Evolutionary conservation across 37 sponge, comb jelly and placozoan species (phyloP).

Genomic region (Theonella swinhoei): DNA sequence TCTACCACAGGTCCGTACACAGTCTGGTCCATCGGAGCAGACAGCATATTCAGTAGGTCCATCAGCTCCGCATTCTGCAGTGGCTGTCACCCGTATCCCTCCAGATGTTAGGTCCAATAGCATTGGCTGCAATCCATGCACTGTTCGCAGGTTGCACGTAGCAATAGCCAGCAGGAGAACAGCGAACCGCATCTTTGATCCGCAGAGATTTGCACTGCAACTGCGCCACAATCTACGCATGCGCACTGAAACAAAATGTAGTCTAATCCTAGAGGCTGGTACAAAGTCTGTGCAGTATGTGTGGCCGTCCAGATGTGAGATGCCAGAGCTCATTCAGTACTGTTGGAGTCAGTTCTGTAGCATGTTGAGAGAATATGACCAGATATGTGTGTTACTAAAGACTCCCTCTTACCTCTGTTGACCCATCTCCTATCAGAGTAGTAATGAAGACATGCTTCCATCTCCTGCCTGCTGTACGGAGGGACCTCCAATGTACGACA

Average conservation of each 20-base stretch:
- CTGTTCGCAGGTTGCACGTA: neutral
- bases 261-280: neutral
- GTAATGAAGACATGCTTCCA: constrained; percentile 29
- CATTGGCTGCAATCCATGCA: neutral
- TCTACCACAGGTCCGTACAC: neutral
- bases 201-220: neutral
- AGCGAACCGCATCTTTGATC: neutral
- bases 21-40: neutral
- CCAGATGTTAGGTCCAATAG: neutral
- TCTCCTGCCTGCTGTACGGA: constrained; percentile 12
- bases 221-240: too few species aligned
- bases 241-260: neutral
- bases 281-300: constrained; percentile 41
- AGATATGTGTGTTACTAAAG: neutral
- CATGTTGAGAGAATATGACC: too few species aligned
- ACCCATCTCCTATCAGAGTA: constrained; percentile 21
- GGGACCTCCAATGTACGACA: constrained; percentile 9
- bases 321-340: constrained; percentile 59
- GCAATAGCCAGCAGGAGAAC: neutral
- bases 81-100: neutral
- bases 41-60: neutral
- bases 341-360: neutral
- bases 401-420: constrained; percentile 23
- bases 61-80: neutral
- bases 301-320: constrained; percentile 53